Percentiles rank a stretch among this genome's conserved stretches.
phyloP scores from a whole-genome alignment of 2,888 invertebrate genomes.

The Drosophila buzzatii region DNA sequence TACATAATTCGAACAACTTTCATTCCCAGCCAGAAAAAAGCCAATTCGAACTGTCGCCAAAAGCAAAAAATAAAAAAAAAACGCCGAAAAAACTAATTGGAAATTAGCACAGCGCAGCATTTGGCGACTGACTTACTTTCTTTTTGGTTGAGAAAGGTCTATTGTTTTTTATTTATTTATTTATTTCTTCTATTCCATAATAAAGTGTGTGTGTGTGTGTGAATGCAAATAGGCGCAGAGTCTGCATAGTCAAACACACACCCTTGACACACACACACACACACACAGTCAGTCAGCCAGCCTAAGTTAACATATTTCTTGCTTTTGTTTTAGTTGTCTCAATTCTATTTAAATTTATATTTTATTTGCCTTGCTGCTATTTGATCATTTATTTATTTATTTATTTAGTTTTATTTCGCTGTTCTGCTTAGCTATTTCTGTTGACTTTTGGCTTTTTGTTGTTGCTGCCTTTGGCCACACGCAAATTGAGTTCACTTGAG shows the following conservation, averaged over 20 bases:
- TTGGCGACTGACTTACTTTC: constrained; percentile 61
- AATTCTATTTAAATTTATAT: constrained; percentile 8
- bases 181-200: not conserved
- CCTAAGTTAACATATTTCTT: constrained; percentile 48
- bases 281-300: not conserved
- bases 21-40: constrained; percentile 23
- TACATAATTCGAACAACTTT: constrained; percentile 53
- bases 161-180: constrained; percentile 16
- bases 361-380: constrained; percentile 23
- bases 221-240: constrained; percentile 26
- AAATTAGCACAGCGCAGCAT: constrained; percentile 33
- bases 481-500: constrained; percentile 69
- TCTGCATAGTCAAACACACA: constrained; percentile 17
- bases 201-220: not conserved
- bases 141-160: constrained; percentile 74
- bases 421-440: constrained; percentile 53
- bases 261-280: constrained; percentile 10
- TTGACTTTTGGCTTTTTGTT: constrained; percentile 27
- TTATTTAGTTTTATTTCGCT: constrained; percentile 20
- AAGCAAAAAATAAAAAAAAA: constrained; percentile 1
- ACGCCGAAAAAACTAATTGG: not conserved
- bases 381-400: constrained; percentile 25
- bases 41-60: constrained; percentile 27
- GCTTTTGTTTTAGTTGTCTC: not conserved
- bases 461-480: constrained; percentile 19